Evolutionary conservation across 2,888 invertebrate genomes (phyloP).

Genomic region (Oligia strigilis): DNA sequence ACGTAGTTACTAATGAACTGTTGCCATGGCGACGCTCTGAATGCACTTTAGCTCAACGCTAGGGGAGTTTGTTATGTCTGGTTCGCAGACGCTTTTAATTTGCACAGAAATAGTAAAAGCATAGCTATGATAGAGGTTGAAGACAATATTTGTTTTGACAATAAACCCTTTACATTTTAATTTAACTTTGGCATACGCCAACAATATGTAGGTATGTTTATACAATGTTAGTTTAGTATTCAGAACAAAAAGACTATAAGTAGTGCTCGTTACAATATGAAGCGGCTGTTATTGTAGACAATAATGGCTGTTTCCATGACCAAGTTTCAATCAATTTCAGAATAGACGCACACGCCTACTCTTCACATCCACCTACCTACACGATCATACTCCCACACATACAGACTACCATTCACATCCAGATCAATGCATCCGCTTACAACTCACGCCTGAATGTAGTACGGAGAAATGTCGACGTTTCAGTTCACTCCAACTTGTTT

Average conservation of each 20-base stretch:
- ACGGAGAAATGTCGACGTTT: conserved; percentile 34
- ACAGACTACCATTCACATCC: conserved; percentile 44
- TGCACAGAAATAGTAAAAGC: conserved; percentile 35
- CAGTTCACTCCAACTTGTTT: conserved; percentile 12
- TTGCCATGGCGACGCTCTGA: conserved; percentile 64
- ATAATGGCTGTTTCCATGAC: conserved; percentile 46
- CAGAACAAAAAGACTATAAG: conserved; percentile 1
- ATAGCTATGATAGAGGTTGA: conserved; percentile 1
- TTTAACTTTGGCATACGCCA: neutral
- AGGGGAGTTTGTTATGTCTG: conserved; percentile 57
- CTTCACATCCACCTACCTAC: conserved; percentile 11
- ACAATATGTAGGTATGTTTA: neutral
- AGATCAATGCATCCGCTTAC: conserved; percentile 55
- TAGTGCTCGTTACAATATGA: conserved; percentile 15
- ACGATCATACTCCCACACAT: conserved; percentile 32
- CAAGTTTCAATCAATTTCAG: conserved; percentile 52
- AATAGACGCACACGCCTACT: conserved; percentile 35
- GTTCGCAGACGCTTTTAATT: conserved; percentile 50
- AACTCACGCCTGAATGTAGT: conserved; percentile 43
- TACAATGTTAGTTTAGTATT: neutral
- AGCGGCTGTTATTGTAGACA: conserved; percentile 23
- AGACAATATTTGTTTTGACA: conserved; percentile 26
- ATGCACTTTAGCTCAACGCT: conserved; percentile 54
- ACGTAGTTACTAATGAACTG: conserved; percentile 60
- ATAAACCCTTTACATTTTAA: conserved; percentile 12